phyloP scores from a whole-genome alignment of 2,888 invertebrate genomes.

The Netelia fuscicornis region DNA sequence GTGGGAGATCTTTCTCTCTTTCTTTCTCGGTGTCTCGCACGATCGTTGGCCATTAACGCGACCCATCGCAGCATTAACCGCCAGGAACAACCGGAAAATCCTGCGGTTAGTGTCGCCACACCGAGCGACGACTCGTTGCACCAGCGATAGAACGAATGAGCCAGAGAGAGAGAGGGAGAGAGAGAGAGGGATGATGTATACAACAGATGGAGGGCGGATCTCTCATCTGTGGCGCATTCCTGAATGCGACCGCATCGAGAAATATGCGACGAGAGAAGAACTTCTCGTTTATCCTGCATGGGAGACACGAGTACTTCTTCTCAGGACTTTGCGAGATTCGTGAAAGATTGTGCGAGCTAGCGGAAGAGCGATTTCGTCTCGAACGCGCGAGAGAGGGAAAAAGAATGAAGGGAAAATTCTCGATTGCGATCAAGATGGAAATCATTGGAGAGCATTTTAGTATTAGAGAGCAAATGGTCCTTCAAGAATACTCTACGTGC shows the following conservation, averaged over 20 bases:
- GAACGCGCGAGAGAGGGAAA: not conserved
- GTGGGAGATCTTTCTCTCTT: constrained; percentile 40
- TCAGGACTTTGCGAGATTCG: constrained; percentile 14
- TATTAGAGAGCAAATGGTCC: constrained; percentile 6
- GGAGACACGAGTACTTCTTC: not conserved
- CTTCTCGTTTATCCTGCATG: not conserved
- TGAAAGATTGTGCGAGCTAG: constrained; percentile 11
- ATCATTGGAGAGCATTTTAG: constrained; percentile 6
- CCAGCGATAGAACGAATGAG: not conserved
- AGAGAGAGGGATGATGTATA: constrained; percentile 5
- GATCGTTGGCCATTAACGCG: constrained; percentile 73
- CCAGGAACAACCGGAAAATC: constrained; percentile 70
- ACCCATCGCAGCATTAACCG: constrained; percentile 74
- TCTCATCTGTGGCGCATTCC: constrained; percentile 51
- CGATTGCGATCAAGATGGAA: constrained; percentile 7
- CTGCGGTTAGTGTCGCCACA: constrained; percentile 63
- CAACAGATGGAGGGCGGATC: constrained; percentile 26
- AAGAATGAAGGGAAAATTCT: constrained; percentile 4
- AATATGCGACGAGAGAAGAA: constrained; percentile 13
- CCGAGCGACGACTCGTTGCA: constrained; percentile 27
- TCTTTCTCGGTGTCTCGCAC: constrained; percentile 63
- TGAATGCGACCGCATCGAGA: constrained; percentile 43
- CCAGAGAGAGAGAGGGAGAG: not conserved
- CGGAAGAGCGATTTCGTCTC: not conserved
- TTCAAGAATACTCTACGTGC: not conserved